Conservation (phyloP, 1,140 invertebrate genomes). For the Neodiprion virginianus region DNA sequence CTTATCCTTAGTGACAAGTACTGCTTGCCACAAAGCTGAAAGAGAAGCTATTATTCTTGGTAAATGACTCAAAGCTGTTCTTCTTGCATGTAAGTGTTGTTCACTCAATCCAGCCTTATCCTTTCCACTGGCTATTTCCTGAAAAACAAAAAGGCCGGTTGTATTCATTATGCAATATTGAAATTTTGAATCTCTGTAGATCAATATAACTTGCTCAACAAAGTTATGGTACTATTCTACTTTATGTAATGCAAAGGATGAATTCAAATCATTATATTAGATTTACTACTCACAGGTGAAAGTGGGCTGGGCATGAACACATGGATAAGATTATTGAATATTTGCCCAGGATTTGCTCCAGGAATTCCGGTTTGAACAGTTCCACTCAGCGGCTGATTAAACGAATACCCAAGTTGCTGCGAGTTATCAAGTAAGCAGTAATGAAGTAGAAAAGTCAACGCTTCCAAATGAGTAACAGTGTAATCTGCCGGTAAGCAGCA, state of each 20-base stretch:
- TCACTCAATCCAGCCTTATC: slow-evolving; percentile 44
- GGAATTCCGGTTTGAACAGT: slow-evolving; percentile 57
- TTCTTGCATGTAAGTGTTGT: slow-evolving; percentile 70
- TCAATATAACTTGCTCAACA: slow-evolving; percentile 28
- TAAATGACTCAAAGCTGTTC: slow-evolving; percentile 79
- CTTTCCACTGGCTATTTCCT: slow-evolving; percentile 37
- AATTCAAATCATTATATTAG: neutral
- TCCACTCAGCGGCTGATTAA: slow-evolving; percentile 66
- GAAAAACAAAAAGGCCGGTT: slow-evolving; percentile 30
- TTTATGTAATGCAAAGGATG: neutral
- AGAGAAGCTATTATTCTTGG: slow-evolving; percentile 83
- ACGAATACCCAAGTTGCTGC: slow-evolving; percentile 67
- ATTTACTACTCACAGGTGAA: slow-evolving; percentile 47
- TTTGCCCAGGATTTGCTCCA: slow-evolving; percentile 71
- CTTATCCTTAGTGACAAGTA: slow-evolving; percentile 62
- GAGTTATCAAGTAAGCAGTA: slow-evolving; percentile 83
- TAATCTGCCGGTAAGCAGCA: slow-evolving; percentile 77
- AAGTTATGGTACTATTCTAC: neutral
- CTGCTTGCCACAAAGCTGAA: slow-evolving; percentile 81
- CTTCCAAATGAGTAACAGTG: slow-evolving; percentile 80
- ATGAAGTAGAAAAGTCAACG: slow-evolving; percentile 83
- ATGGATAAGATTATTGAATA: slow-evolving; percentile 84
- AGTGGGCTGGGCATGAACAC: slow-evolving; percentile 71
- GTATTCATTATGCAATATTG: too few species aligned
- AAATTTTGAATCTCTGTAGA: too few species aligned